Evolutionary conservation across 2,797 vertebrate species (phyloP).

Genomic region (Phyllotis vaccarum): DNA sequence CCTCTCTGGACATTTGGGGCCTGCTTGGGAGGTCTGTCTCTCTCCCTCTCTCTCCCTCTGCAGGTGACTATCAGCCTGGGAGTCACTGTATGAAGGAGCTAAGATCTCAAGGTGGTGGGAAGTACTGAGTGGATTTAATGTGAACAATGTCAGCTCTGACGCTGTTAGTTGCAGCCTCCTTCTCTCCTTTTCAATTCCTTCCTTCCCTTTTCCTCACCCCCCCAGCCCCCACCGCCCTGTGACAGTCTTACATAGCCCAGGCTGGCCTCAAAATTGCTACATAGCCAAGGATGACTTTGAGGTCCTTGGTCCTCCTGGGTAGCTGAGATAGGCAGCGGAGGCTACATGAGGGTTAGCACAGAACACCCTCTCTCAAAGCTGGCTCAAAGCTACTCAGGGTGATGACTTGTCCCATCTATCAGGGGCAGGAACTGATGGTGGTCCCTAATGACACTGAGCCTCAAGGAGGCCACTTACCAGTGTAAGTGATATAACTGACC

Average conservation of each 20-base stretch:
- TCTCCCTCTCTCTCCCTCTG: neutral
- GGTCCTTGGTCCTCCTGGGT: too few species aligned
- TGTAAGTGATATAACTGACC: too few species aligned
- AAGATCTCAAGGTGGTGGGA: neutral
- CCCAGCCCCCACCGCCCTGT: too few species aligned
- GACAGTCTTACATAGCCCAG: neutral
- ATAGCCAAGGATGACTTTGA: neutral
- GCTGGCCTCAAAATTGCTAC: neutral
- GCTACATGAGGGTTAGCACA: too few species aligned
- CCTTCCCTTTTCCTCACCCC: too few species aligned
- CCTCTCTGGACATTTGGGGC: neutral
- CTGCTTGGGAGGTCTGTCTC: neutral
- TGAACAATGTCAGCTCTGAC: neutral
- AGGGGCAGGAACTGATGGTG: neutral
- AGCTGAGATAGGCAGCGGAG: neutral
- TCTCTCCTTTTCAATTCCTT: neutral
- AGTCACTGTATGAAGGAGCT: neutral
- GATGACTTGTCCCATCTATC: neutral
- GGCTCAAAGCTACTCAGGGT: neutral
- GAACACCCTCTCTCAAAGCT: neutral
- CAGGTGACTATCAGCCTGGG: neutral
- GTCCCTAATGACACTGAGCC: neutral
- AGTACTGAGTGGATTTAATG: neutral
- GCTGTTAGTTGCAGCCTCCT: neutral
- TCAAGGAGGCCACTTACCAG: neutral